Base-by-base conservation (phyloP, 2,888 invertebrate genomes). In the Acheta domesticus region DNA sequence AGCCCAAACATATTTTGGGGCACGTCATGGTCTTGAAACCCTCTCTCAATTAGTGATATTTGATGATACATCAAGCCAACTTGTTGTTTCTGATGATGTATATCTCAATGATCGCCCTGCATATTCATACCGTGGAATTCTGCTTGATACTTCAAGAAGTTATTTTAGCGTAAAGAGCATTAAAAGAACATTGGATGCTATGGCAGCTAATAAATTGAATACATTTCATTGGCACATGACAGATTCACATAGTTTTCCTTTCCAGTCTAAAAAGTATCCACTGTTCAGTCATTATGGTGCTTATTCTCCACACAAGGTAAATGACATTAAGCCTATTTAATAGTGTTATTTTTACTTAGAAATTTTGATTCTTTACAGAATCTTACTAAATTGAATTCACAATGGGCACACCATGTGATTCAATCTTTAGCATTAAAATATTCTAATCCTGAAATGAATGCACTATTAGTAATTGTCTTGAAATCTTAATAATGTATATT, bases 141-240 rank as follows among this genome's bases (percentile, higher is more conserved):
- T 96, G 75, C 86, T 99, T 79, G 99, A 99, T 86, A 97, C 98
- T 0, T 91, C 97, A 0, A 91, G 99, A 73, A 82, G 80, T 73
- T 99, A 91, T 85, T 90, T 94, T 83, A 90, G 91, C 14, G 89
- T 95, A 14, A 91, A 91, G 0, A 88, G 92, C 0, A 93, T 96
- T 81, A 91, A 93, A 84, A 88, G 90, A 20, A 94, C 95, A 14
- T 89, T 98, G 83, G 96, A 96, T 84, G 96, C 91, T 0, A 97
- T 98, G 96, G 93, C 94, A 0, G 91, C 93, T 85, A 94, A 94
- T 49, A 98, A 98, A 86, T 85, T 98, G 84, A 98, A 98, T 86
- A 94, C 95, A 0, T 94, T 98, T 88, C 98, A 98, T 85, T 98
- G 97, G 97, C 95, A 96, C 84, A 94, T 96, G 79, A 95, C 95